phyloP scores from a whole-genome alignment of 2,888 invertebrate species.

The Pseudococcus viburni region DNA sequence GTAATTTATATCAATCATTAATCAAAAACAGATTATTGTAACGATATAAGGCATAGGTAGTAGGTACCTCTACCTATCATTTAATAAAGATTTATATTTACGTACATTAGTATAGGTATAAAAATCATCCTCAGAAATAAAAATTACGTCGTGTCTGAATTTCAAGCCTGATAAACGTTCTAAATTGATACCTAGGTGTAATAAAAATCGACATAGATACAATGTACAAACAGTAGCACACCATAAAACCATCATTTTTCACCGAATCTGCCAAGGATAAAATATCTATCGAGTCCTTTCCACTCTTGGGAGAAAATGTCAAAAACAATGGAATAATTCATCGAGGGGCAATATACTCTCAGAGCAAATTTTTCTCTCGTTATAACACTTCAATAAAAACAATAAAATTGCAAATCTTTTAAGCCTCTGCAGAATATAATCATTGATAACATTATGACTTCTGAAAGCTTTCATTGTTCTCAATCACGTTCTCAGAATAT shows the following conservation, averaged over 20 bases:
- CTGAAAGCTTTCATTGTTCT: slow-evolving; percentile 34
- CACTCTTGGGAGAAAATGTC: neutral
- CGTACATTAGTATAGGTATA: neutral
- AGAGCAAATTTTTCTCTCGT: neutral
- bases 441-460: slow-evolving; percentile 22
- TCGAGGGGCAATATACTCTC: neutral
- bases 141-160: neutral
- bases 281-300: neutral
- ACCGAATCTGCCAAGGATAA: neutral
- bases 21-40: too few species aligned
- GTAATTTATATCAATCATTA: too few species aligned
- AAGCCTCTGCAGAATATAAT: slow-evolving; percentile 15
- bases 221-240: neutral
- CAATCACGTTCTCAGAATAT: slow-evolving; percentile 25
- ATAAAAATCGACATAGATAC: neutral
- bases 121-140: neutral
- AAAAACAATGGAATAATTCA: slow-evolving; percentile 15
- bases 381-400: neutral
- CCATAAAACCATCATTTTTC: neutral
- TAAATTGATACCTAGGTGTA: neutral
- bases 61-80: neutral
- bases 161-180: neutral
- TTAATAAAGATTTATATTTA: neutral
- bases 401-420: slow-evolving; percentile 24
- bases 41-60: too few species aligned